phyloP scores from a whole-genome alignment of 1,140 invertebrate genomes.

The Panagrolaimus sp. region DNA sequence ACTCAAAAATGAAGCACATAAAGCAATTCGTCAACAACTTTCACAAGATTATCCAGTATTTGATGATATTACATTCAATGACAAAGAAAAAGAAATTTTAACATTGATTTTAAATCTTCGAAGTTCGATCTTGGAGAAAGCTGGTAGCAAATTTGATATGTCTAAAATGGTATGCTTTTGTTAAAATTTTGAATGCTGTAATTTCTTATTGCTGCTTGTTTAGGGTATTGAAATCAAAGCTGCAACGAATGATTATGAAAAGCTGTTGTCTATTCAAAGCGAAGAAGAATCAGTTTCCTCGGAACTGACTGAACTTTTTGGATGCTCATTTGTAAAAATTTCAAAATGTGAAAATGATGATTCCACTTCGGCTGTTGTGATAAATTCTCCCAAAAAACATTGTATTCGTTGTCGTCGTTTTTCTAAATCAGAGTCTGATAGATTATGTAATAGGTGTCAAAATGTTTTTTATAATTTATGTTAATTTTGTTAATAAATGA shows the following conservation, averaged over 20 bases:
- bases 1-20: slow-evolving; percentile 18
- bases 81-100: background rate
- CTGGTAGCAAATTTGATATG: slow-evolving; percentile 29
- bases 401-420: slow-evolving; percentile 23
- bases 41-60: background rate
- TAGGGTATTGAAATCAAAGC: slow-evolving; percentile 24
- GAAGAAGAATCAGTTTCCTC: slow-evolving; percentile 22
- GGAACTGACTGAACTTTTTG: slow-evolving; percentile 40
- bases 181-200: no score
- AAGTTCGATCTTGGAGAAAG: background rate
- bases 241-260: background rate
- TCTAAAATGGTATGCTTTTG: slow-evolving; percentile 32
- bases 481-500: no score
- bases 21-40: slow-evolving; percentile 4
- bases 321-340: slow-evolving; percentile 33
- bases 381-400: background rate
- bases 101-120: background rate
- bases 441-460: no score
- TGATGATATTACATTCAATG: background rate
- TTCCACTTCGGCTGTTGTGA: slow-evolving; percentile 9
- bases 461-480: no score
- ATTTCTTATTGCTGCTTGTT: slow-evolving; percentile 14
- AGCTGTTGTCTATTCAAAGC: slow-evolving; percentile 17
- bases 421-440: no score
- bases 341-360: background rate